Base-by-base conservation (phyloP, 2,113 vertebrate genomes). In the Saguinus imperator region DNA sequence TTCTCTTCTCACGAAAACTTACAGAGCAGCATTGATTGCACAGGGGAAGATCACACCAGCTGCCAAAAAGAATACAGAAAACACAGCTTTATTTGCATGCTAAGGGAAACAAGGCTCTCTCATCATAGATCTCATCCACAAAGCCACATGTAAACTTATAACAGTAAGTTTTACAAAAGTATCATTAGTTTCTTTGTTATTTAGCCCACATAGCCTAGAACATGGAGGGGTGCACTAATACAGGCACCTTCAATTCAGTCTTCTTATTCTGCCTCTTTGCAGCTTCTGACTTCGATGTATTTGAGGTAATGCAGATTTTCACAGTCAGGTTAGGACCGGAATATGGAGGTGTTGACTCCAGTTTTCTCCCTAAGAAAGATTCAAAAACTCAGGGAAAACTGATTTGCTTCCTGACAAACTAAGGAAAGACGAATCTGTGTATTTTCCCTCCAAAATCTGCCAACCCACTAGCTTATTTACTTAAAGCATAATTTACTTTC, bases 401-500 rank as follows among this genome's bases (percentile, higher is more conserved):
- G 80, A 84, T 80, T 81, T 86, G 11, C 48, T 92, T 27, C 32
- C 2, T 90, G 52, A 80, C 2, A 50, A 27, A 70, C 9, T 43
- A 82, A 18, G 18, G 43, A 80, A 95, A 57, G 35, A 40, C 10
- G 23, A 92, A 29, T 83, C 52, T 25, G 2, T 40, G 12, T 40
- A 48, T 45, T 94, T 84, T 21, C 8, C 1, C 3, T 40, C 68
- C 45, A n/a, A 77, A 88, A 55, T 32, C 27, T 90, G 16, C 14
- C 12, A 48, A 88, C 0, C 16, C 7, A 95, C n/a, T 13, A 87
- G 29, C 1, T 45, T 94, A 76, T 79, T 95, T 45, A 57, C 45
- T 66, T 77, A 90, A 87, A 77, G 37, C 35, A 7, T 4, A 27
- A 2, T 79, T 79, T 79, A 79, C 84, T 85, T 94, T 93, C 89